Conservation (phyloP, 2,797 vertebrate species). For the Denticeps clupeoides region DNA sequence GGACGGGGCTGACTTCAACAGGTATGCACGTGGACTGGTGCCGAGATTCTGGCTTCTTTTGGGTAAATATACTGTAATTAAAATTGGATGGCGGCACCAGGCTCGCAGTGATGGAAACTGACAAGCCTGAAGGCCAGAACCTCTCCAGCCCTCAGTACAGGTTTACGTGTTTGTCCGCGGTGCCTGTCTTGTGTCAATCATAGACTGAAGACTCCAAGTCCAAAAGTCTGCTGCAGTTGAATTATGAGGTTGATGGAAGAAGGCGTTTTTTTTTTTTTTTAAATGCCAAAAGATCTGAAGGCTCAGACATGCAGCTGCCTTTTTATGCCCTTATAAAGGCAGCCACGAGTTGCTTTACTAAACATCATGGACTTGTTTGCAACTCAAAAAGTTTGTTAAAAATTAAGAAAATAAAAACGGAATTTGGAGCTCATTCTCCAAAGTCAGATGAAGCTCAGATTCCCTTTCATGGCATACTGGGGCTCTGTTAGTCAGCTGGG, state of each 20-base stretch:
- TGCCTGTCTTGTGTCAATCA: too few species aligned
- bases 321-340: constrained; percentile 1
- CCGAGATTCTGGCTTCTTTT: constrained; percentile 33
- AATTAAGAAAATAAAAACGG: neutral
- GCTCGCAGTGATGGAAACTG: constrained; percentile 38
- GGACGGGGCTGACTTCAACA: constrained; percentile 22
- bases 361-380: neutral
- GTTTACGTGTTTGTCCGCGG: neutral
- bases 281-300: neutral
- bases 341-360: neutral
- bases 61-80: constrained; percentile 41
- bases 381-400: neutral
- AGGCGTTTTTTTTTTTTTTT: too few species aligned
- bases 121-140: constrained; percentile 38
- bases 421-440: neutral
- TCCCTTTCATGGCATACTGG: constrained; percentile 18
- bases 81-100: constrained; percentile 33
- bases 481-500: constrained; percentile 31
- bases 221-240: too few species aligned
- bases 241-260: too few species aligned
- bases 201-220: too few species aligned
- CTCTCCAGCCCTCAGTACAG: constrained; percentile 1
- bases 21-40: constrained; percentile 5
- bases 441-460: constrained; percentile 12
- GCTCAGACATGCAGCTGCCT: neutral